A percentile compares a stretch with the other conserved stretches of the same genome.
phyloP scores from a whole-genome alignment of 2,888 invertebrate species.

The Tricholauxania praeusta region DNA sequence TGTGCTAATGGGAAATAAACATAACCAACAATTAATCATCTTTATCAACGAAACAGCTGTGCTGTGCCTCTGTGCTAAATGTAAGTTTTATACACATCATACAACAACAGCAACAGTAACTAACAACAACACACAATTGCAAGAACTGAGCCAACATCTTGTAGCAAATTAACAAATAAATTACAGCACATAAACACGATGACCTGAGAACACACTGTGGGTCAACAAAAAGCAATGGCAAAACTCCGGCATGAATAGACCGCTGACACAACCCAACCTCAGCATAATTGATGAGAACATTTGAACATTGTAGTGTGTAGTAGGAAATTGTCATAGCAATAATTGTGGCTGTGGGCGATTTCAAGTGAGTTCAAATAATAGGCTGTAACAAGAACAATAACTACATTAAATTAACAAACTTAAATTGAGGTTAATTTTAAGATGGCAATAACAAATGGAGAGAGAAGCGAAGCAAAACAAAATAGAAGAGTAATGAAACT shows the following conservation, averaged over 20 bases:
- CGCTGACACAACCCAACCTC: background rate
- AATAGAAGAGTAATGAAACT: no score
- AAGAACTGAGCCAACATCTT: background rate
- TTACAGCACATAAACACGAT: constrained; percentile 1
- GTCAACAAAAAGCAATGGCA: background rate
- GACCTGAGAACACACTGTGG: constrained; percentile 5
- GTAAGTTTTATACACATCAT: no score
- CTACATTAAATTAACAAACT: constrained; percentile 20
- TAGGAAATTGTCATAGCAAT: background rate
- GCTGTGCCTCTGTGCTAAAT: no score
- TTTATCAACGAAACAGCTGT: no score
- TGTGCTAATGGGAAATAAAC: no score
- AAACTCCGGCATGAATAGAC: no score
- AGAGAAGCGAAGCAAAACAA: no score
- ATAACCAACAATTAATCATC: no score
- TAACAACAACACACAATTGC: background rate
- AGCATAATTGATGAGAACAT: background rate
- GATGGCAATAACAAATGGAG: background rate
- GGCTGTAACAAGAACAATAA: background rate
- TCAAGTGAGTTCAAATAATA: background rate
- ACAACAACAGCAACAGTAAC: no score
- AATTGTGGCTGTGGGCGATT: background rate
- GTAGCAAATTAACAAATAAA: constrained; percentile 20
- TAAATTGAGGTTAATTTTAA: constrained; percentile 31
- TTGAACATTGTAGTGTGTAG: no score